Evolutionary conservation across 2,888 invertebrate species (phyloP), one percentile per base, ranked within the genome.

Genomic region (Deilephila elpenor): DNA sequence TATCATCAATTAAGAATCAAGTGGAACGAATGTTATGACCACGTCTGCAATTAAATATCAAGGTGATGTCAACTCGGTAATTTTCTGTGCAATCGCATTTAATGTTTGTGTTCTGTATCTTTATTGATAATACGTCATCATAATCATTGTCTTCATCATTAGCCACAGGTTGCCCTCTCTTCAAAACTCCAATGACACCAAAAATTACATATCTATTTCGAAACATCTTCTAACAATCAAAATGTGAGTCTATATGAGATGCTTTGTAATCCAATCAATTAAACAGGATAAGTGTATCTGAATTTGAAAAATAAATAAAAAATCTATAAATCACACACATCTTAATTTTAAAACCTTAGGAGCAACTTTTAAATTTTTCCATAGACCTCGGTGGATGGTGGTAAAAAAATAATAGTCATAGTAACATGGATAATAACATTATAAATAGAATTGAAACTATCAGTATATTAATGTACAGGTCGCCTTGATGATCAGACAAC

Each of bases 41-140:
- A 72, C 74, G 71, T 59, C 71, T 60, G 72, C 73, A 70, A 44
- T 72, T 70, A 75, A 74, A 75, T 73, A 61, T 62, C 70, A 74
- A 71, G 72, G 62, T 75, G 73, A 64, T 37, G 64, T 37, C 37
- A 64, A 64, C 20, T 7, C 20, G 11, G n/a, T 20, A 44, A 11
- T 44, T 37, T 64, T n/a, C 32, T 11, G n/a, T 62, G 34, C 37
- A 37, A 37, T 56, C 62, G 62, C n/a, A 34, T 62, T 34, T 37
- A 62, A 1, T 32, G 14, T 61, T 32, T 29, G 56, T n/a, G 56
- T 56, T 56, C 56, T 7, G n/a, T 56, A 56, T 56, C 0, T n/a
- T n/a, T n/a, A 56, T n/a, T 56, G 17, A 5, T 53, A 37, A 37
- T 37, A 37, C 37, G 7, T 44, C 44, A 44, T 44, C 44, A 44